Conservation (phyloP, 2,797 vertebrate species). For the Glossophaga mutica region DNA sequence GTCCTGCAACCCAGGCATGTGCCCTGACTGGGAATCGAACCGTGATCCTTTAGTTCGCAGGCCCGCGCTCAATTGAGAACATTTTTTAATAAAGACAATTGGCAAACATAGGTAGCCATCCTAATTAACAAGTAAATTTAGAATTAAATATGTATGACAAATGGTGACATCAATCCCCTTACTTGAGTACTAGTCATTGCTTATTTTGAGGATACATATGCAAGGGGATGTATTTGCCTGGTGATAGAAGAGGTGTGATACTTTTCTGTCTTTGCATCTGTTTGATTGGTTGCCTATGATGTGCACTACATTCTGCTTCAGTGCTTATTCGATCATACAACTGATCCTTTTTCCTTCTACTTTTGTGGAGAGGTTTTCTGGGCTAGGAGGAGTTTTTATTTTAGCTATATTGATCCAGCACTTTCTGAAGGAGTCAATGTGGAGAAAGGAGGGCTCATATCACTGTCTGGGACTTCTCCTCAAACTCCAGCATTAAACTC, state of each 20-base stretch:
- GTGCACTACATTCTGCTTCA: neutral
- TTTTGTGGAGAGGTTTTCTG: neutral
- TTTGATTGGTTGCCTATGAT: neutral
- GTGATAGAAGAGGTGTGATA: neutral
- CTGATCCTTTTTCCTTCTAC: neutral
- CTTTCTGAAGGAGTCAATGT: neutral
- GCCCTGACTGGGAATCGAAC: too few relatives aligned
- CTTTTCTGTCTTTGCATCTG: neutral
- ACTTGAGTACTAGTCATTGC: neutral
- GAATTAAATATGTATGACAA: neutral
- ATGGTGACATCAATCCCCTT: neutral
- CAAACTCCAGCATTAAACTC: neutral
- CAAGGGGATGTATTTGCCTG: neutral
- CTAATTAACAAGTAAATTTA: neutral
- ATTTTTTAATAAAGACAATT: neutral
- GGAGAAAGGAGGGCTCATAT: neutral
- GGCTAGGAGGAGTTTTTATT: neutral
- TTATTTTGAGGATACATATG: neutral
- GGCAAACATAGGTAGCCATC: neutral
- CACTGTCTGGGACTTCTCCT: neutral
- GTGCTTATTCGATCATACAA: neutral
- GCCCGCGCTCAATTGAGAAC: too few relatives aligned
- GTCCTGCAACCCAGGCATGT: too few relatives aligned
- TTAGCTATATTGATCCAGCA: neutral
- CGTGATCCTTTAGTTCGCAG: too few relatives aligned